Evolutionary conservation across 2,888 invertebrate genomes (phyloP), one percentile per base, ranked within the genome.

Genomic region (Onthophagus sagittarius): DNA sequence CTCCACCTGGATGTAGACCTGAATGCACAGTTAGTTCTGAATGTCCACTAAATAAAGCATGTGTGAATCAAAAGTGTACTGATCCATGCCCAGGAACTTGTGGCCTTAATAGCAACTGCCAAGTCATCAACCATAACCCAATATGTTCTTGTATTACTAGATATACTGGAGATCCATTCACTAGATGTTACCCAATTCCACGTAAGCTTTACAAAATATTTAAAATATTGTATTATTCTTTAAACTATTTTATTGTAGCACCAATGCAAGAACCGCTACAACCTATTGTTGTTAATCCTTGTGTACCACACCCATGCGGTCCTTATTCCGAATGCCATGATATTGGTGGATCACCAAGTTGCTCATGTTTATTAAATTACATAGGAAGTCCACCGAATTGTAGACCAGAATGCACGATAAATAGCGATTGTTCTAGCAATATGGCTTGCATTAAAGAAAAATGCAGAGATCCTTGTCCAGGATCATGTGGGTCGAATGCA

Each of bases 11-110:
- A 78, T 94, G 94, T 83, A 88, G 93, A 80, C 93, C 94, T 0
- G 93, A 94, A 85, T 94, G 94, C 82, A 88, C 90, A n/a, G 88
- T 91, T 4, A 92, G 93, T 82, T 90, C 93, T 5, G 94, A 94
- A 85, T 94, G 95, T 83, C 85, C 90, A n/a, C 87, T 88, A 71
- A 89, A 90, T 77, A 89, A 89, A 82, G 92, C 92, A 77, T 94
- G 94, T 80, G 86, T 91, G 2, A 89, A 90, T 77, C 90, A 91
- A 77, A 93, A 93, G 84, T 95, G 95, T 83, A 85, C 86, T 11
- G 88, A 91, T 83, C 93, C 93, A 70, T 94, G 93, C 81, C 87
- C 89, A 13, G 88, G 89, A 76, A 87, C 88, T 33, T 92, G 92
- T 81, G 93, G 92, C 14, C 78, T 87, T 9, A 88, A 88, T 78